A percentile compares a stretch with the other conserved stretches of the same genome.
Conservation (phyloP, 1,140 invertebrate species). For the Drosophila tani region DNA sequence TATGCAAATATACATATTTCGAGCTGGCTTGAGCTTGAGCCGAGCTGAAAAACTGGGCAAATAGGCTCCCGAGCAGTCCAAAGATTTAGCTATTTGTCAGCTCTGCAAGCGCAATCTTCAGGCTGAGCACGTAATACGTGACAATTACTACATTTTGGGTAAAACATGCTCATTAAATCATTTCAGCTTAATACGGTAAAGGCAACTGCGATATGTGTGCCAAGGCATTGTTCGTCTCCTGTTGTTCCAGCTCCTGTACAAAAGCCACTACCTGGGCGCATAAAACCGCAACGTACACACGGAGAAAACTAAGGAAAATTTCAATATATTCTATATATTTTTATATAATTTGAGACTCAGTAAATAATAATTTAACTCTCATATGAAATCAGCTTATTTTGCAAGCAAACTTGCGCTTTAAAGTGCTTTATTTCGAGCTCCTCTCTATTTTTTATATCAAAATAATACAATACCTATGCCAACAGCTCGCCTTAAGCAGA, state of each 20-base stretch:
- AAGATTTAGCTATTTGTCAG: conserved; percentile 80
- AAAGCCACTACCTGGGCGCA: conserved; percentile 58
- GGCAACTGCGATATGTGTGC: conserved; percentile 68
- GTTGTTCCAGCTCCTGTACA: conserved; percentile 6
- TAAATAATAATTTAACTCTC: no score
- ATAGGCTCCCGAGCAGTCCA: conserved; percentile 36
- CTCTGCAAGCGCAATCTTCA: conserved; percentile 68
- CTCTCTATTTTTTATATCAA: no score
- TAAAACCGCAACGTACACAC: conserved; percentile 54
- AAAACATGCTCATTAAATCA: conserved; percentile 83
- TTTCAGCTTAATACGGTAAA: conserved; percentile 74
- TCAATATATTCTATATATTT: neutral
- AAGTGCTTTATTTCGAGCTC: no score
- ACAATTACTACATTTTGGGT: conserved; percentile 81
- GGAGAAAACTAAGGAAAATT: neutral
- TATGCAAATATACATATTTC: conserved; percentile 78
- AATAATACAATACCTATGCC: no score
- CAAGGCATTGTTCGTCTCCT: conserved; percentile 54
- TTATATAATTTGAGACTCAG: neutral
- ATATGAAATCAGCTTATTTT: no score
- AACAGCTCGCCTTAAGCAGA: neutral
- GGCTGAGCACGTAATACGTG: conserved; percentile 81
- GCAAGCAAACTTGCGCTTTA: no score
- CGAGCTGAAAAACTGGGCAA: conserved; percentile 41
- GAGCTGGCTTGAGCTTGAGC: conserved; percentile 26